A percentile compares a stretch with the other conserved stretches of the same genome.
phyloP scores from a whole-genome alignment of 35 echinoderm and acorn worm genomes.

The Ptychodera flava region DNA sequence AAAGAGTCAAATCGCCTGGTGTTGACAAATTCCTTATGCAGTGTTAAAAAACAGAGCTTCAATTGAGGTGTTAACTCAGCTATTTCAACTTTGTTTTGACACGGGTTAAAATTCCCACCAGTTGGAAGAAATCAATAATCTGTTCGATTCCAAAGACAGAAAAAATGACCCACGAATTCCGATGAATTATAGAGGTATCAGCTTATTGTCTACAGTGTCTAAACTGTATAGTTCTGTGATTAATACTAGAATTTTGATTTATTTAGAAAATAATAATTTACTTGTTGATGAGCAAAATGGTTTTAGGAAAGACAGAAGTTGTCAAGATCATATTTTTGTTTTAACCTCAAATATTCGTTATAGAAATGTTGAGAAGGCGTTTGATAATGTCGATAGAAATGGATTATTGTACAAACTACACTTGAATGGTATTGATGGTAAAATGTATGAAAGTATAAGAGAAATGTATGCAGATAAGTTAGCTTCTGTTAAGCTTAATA shows the following conservation, averaged over 20 bases:
- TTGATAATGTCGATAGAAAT: background rate
- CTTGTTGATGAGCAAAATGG: background rate
- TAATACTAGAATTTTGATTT: background rate
- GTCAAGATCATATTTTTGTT: slow-evolving; percentile 2
- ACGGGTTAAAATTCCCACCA: background rate
- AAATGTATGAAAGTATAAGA: background rate
- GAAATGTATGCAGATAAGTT: background rate
- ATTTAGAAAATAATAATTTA: background rate
- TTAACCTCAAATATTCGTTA: background rate
- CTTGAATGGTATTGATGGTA: background rate
- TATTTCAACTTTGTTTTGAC: background rate
- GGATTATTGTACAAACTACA: background rate
- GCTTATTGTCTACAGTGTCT: background rate
- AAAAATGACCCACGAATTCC: background rate
- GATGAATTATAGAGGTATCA: slow-evolving; percentile 1
- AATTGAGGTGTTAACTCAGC: background rate
- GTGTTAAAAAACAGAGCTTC: background rate
- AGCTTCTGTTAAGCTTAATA: background rate
- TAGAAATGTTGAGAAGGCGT: background rate
- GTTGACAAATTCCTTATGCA: background rate
- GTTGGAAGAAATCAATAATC: background rate
- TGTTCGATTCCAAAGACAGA: background rate
- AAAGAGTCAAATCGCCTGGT: background rate
- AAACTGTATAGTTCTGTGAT: background rate
- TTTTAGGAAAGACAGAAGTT: background rate